A percentile compares a stretch with the other conserved stretches of the same genome.
These are phyloP conservation scores for Dicerorhinus sumatrensis DNA, from an alignment of 2,113 vertebrate genomes.

Conservation along the genomic window DNA sequence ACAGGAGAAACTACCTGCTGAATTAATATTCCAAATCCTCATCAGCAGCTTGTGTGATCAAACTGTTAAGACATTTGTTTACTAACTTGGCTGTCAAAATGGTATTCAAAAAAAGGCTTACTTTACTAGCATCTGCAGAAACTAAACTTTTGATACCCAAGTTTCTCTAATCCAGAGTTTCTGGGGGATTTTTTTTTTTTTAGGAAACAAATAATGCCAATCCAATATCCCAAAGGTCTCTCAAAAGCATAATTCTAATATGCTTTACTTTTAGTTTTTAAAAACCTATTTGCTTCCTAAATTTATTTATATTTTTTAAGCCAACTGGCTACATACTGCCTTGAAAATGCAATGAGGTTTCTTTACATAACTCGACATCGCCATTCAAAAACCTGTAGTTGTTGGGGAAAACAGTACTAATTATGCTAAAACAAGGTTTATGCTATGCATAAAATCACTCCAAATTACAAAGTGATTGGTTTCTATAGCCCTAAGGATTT, in stretches of 20 bases:
- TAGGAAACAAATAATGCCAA: slow-evolving; percentile 49
- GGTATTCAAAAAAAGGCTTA: background rate
- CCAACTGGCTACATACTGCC: background rate
- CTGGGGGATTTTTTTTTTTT: background rate
- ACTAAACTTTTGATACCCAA: slow-evolving; percentile 35
- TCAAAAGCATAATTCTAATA: background rate
- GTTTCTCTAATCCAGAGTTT: slow-evolving; percentile 4
- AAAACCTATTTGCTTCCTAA: slow-evolving; percentile 55
- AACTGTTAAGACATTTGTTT: slow-evolving; percentile 37
- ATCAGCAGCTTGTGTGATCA: background rate
- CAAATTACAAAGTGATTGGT: slow-evolving; percentile 71
- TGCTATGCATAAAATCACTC: slow-evolving; percentile 19
- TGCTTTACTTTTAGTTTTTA: background rate
- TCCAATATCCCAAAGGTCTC: slow-evolving; percentile 26
- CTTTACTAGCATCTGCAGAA: background rate
- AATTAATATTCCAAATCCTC: slow-evolving; percentile 25
- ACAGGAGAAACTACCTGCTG: slow-evolving; percentile 7
- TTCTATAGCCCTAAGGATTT: slow-evolving; percentile 51
- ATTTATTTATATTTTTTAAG: slow-evolving; percentile 8
- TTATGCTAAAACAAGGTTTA: slow-evolving; percentile 43
- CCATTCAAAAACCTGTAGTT: slow-evolving; percentile 31
- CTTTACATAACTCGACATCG: slow-evolving; percentile 42
- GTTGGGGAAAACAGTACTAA: slow-evolving; percentile 30
- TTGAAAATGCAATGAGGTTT: slow-evolving; percentile 7
- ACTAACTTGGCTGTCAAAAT: slow-evolving; percentile 13